Percentiles rank a stretch among this genome's conserved stretches.
These are phyloP conservation scores for Eptatretus atami DNA, from an alignment of 2,797 vertebrate genomes.

Conservation along the genomic window DNA sequence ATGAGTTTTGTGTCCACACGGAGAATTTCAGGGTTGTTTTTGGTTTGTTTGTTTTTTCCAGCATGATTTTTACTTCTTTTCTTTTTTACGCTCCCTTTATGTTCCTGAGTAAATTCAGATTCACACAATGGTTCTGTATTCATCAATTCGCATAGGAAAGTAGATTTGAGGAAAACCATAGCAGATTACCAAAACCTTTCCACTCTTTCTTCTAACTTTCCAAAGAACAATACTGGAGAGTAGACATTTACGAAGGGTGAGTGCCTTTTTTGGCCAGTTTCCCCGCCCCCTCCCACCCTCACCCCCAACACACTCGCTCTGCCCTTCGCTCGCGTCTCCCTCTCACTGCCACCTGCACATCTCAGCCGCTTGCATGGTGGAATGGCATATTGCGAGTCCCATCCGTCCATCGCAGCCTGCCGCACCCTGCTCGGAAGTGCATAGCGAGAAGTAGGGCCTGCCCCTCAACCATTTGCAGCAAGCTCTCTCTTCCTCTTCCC, in stretches of 20 bases:
- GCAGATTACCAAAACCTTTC: constrained; percentile 4
- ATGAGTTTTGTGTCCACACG: too few relatives aligned
- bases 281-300: constrained; percentile 1
- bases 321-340: background rate
- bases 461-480: too few relatives aligned
- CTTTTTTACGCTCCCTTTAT: background rate
- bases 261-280: background rate
- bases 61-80: background rate
- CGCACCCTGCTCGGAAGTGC: background rate
- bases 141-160: background rate
- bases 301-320: background rate
- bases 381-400: background rate
- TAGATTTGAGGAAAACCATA: constrained; percentile 3
- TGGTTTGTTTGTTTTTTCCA: background rate
- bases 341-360: background rate
- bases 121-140: constrained; percentile 3
- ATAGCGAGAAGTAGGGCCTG: too few relatives aligned
- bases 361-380: constrained; percentile 4
- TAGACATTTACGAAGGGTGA: constrained; percentile 6
- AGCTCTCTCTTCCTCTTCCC: background rate
- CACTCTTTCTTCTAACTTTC: constrained; percentile 3
- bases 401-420: too few relatives aligned
- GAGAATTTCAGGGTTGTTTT: too few relatives aligned
- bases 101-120: background rate
- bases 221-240: constrained; percentile 3